A percentile compares a stretch with the other conserved stretches of the same genome.
Evolutionary conservation across 2,797 vertebrate genomes (phyloP).

Genomic region (Philypnodon macrostomus): DNA sequence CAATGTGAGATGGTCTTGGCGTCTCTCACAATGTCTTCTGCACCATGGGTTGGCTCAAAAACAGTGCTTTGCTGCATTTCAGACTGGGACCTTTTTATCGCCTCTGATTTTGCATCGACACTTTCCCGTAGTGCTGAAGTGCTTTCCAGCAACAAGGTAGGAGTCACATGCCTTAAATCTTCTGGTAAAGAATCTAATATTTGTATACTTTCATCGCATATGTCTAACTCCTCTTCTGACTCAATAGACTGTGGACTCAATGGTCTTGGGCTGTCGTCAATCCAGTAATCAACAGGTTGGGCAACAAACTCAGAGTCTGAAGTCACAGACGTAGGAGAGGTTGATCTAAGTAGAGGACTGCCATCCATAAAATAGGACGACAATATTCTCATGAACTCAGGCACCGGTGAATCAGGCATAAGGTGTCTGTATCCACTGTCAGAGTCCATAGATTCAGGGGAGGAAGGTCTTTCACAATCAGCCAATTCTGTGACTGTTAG

Average conservation of each 20-base stretch:
- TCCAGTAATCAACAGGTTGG: constrained; percentile 59
- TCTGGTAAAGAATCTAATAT: constrained; percentile 10
- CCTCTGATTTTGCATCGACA: constrained; percentile 15
- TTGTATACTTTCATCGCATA: constrained; percentile 13
- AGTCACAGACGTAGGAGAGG: constrained; percentile 57
- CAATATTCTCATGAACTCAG: constrained; percentile 64
- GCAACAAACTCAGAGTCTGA: constrained; percentile 64
- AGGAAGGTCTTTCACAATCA: constrained; percentile 50
- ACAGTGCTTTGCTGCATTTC: constrained; percentile 15
- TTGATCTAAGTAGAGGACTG: constrained; percentile 37
- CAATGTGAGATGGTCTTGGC: constrained; percentile 71
- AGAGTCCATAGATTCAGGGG: constrained; percentile 63
- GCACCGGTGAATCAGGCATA: constrained; percentile 69
- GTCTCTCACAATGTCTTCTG: constrained; percentile 51
- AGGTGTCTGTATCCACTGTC: constrained; percentile 49
- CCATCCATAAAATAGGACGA: constrained; percentile 62
- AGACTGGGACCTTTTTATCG: constrained; percentile 8
- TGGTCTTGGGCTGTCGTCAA: constrained; percentile 49
- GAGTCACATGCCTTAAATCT: constrained; percentile 47
- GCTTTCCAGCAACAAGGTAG: constrained; percentile 20
- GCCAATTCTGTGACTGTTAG: constrained; percentile 22
- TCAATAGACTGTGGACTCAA: constrained; percentile 54
- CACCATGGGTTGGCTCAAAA: constrained; percentile 52
- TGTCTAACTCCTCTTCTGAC: constrained; percentile 48
- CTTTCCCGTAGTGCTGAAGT: constrained; percentile 7